phyloP scores from a whole-genome alignment of 2,113 vertebrate genomes.

The Mesitornis unicolor region DNA sequence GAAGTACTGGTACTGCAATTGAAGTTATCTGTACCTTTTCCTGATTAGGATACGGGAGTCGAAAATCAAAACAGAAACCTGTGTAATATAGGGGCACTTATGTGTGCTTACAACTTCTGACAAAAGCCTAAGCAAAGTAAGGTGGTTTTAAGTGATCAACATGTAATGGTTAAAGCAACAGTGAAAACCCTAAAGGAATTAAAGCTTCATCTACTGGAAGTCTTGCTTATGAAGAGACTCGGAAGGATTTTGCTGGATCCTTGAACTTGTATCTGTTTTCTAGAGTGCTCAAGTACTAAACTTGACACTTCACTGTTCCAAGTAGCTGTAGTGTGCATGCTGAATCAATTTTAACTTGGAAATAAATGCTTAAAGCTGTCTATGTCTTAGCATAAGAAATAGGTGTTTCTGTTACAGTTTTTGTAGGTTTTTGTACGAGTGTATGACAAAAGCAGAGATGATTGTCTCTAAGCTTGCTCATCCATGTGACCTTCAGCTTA shows the following conservation, averaged over 20 bases:
- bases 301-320: background rate
- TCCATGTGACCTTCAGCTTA: background rate
- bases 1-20: background rate
- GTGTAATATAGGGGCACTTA: background rate
- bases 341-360: background rate
- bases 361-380: background rate
- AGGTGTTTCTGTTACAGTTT: background rate
- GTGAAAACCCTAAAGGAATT: background rate
- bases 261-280: background rate
- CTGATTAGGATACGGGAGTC: too few relatives aligned
- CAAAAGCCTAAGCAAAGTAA: background rate
- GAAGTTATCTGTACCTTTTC: background rate
- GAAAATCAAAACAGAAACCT: background rate
- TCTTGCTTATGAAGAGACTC: background rate
- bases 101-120: background rate
- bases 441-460: background rate
- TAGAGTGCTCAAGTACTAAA: background rate
- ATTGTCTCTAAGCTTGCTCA: background rate
- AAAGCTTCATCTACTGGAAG: background rate
- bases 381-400: background rate
- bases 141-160: background rate
- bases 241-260: background rate
- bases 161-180: background rate
- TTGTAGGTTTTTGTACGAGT: background rate
- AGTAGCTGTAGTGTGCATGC: background rate